Conservation (phyloP, 2,888 invertebrate species). For the Lasius platythorax region DNA sequence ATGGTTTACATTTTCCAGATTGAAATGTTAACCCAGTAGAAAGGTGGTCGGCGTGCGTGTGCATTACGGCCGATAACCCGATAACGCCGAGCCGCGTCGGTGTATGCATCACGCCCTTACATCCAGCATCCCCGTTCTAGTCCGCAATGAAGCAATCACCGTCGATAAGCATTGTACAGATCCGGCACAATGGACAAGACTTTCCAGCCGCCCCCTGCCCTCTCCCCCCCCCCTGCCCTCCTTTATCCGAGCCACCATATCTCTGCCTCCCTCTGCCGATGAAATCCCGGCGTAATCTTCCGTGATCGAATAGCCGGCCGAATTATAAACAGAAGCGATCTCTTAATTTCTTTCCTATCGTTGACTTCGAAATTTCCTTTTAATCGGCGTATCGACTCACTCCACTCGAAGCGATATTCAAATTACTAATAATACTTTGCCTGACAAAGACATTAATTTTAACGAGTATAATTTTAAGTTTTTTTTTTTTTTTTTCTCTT, state of each 20-base stretch:
- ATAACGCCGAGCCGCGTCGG: conserved; percentile 62
- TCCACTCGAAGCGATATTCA: background rate
- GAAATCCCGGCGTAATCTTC: conserved; percentile 56
- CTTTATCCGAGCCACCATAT: conserved; percentile 38
- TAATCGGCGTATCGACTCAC: conserved; percentile 1
- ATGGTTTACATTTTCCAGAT: conserved; percentile 64
- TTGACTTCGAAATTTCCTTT: background rate
- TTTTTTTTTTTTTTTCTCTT: no score
- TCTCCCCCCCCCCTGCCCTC: conserved; percentile 29
- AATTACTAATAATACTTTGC: background rate
- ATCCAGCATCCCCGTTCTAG: conserved; percentile 66
- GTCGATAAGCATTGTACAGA: conserved; percentile 76
- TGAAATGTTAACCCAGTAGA: conserved; percentile 66
- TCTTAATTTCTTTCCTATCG: conserved; percentile 35
- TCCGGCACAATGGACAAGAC: conserved; percentile 75
- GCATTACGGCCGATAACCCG: conserved; percentile 68
- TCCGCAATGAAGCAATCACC: conserved; percentile 73
- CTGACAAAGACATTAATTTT: background rate
- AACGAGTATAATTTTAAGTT: background rate
- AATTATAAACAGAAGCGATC: conserved; percentile 41
- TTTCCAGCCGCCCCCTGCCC: conserved; percentile 65
- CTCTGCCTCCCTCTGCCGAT: conserved; percentile 46
- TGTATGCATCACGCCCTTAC: conserved; percentile 62
- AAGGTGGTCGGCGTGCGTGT: conserved; percentile 63
- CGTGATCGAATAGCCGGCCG: conserved; percentile 47